Evolutionary conservation across 2,888 invertebrate genomes (phyloP), one percentile per base, ranked within the genome.

Genomic region (Tetheella fluctuosa): DNA sequence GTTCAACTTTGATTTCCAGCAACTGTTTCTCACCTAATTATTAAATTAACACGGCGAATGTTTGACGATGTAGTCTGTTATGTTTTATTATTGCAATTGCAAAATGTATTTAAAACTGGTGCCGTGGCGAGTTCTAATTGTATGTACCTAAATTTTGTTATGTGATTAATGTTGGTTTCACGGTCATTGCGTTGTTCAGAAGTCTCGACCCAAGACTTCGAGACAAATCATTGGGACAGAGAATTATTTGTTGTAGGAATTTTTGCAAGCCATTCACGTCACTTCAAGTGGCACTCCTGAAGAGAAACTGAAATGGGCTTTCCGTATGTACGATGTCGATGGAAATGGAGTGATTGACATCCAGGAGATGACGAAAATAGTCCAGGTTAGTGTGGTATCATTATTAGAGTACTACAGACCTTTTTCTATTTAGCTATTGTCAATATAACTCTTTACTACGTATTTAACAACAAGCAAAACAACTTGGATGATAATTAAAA

Each of bases 341-440:
- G 98, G 98, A 57, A 99, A 99, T 85, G 99, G 99, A 64, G 98
- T 98, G 79, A 99, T 99, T 89, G 99, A 99, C 89, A 98, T 98
- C 81, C 98, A 98, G 88, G 99, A 99, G 95, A 99, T 99, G 99
- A 98, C 98, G 70, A 99, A 99, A 95, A 99, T 99, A 86, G 99
- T 99, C 71, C 98, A 99, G 97, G 99, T 98, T 90, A 88, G 91
- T 73, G 34, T 13, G 15, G 8, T 12, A 23, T 28, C n/a, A 23
- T 53, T n/a, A 28, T 15, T 25, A 30, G 17, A 30, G 0, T 30
- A 30, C 28, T 7, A 28, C 0, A 28, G n/a, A n/a, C n/a, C 28
- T 28, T 28, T 28, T 34, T 34, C 12, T 34, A 34, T 34, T 10
- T 8, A 10, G 7, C 28, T 28, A n/a, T n/a, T n/a, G n/a, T n/a